A percentile compares a stretch with the other conserved stretches of the same genome.
These are phyloP conservation scores for Manacus vitellinus DNA, from an alignment of 2,113 vertebrate species.

Conservation along the genomic window DNA sequence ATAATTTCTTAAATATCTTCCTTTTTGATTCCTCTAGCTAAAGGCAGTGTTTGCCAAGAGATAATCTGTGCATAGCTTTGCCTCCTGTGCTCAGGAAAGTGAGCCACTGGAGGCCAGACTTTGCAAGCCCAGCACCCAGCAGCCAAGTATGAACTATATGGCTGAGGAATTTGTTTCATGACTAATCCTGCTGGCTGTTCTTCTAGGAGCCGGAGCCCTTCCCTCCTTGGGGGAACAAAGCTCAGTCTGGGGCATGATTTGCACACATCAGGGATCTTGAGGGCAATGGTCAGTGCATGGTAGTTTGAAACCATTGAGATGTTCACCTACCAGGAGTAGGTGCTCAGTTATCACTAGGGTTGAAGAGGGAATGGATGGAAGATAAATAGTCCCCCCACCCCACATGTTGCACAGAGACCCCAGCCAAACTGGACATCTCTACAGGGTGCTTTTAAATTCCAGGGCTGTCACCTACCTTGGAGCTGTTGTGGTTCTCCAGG, in stretches of 20 bases:
- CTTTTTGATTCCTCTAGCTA: conserved; percentile 3
- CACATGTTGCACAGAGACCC: background rate
- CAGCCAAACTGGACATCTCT: background rate
- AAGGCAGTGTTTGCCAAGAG: conserved; percentile 9
- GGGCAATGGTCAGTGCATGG: background rate
- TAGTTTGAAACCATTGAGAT: background rate
- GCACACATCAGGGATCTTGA: background rate
- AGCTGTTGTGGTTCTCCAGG: background rate
- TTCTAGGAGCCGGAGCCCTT: background rate
- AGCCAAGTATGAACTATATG: background rate
- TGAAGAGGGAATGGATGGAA: background rate
- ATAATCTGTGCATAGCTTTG: background rate
- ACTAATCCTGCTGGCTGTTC: background rate
- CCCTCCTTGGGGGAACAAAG: background rate
- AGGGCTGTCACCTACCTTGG: background rate
- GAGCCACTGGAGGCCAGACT: background rate
- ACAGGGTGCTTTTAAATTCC: background rate
- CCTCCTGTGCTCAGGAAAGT: background rate
- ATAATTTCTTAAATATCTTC: conserved; percentile 12
- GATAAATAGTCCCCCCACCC: background rate
- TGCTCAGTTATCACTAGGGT: background rate
- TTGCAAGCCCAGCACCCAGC: background rate
- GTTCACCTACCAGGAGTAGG: background rate
- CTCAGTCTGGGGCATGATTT: background rate
- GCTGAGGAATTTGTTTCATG: background rate